Evolutionary conservation across 2,888 invertebrate genomes (phyloP), one percentile per base, ranked within the genome.

Genomic region (Meganola albula): DNA sequence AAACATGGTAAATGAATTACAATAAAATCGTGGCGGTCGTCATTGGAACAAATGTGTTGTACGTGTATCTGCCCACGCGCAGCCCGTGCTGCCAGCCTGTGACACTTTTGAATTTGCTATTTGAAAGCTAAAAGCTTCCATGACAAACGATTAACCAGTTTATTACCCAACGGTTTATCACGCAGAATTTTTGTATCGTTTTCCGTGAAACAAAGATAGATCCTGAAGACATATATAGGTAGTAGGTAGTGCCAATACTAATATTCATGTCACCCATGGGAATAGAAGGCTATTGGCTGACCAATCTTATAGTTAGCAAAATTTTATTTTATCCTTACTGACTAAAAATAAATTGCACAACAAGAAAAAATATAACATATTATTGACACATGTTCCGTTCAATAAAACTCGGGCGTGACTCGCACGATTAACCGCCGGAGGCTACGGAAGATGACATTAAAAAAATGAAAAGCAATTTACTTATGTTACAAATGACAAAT

Each of bases 1-100:
- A 63, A 72, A 75, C 78, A 76, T 61, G 72, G 70, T 76, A 80
- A 82, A 74, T 77, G 78, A 77, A 77, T 82, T 82, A 82, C 78
- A 82, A 77, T 78, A 82, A 79, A 77, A 73, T 67, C 63, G 69
- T 61, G 62, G 64, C 62, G 67, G 67, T 62, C 67, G 66, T 71
- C 73, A 72, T 67, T 61, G 53, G 61, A 71, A 83, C 82, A 82
- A 83, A 83, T 82, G 76, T 74, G 75, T 70, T 65, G 72, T 63
- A 58, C 74, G 45, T 79, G 80, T 80, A 43, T 51, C 49, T 72
- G 67, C 82, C 82, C 68, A 79, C 80, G 72, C 70, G 32, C 38
- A 20, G 34, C 34, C 40, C 30, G 11, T 36, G 49, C 49, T 54
- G 46, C 51, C 53, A n/a, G 55, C 52, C 40, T 34, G 50, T 37